Percentiles rank a stretch among this genome's conserved stretches.
phyloP scores from a whole-genome alignment of 2,113 vertebrate genomes.

The Nyctibius bracteatus region DNA sequence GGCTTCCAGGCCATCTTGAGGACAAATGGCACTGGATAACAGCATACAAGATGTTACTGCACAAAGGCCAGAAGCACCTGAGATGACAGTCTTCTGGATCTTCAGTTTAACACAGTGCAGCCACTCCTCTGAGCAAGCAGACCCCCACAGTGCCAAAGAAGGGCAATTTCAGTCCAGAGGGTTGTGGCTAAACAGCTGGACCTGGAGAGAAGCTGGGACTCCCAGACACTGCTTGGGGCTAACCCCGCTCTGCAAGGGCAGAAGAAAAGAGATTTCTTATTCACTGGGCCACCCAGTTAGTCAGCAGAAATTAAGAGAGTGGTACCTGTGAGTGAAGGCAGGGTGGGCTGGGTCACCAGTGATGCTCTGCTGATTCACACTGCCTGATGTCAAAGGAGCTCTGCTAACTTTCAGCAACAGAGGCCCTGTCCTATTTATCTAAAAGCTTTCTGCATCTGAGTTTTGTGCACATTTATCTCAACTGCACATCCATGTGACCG shows the following conservation, averaged over 20 bases:
- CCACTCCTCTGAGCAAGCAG: neutral
- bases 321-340: neutral
- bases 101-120: neutral
- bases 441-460: neutral
- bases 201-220: neutral
- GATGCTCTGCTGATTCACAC: neutral
- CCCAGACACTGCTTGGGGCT: neutral
- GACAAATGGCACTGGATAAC: neutral
- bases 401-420: neutral
- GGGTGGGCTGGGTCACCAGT: neutral
- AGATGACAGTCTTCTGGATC: neutral
- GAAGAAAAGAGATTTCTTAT: neutral
- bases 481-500: neutral
- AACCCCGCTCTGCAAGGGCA: neutral
- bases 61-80: neutral
- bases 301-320: neutral
- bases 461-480: neutral
- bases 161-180: neutral
- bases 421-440: neutral
- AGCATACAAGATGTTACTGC: fast-evolving
- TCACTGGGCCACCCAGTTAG: neutral
- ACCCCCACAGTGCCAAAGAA: neutral
- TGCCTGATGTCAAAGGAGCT: neutral
- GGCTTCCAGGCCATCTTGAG: neutral
- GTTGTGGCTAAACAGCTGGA: neutral